These are phyloP conservation scores for Picathartes gymnocephalus DNA, from an alignment of 2,113 vertebrate species.

Conservation along the genomic window DNA sequence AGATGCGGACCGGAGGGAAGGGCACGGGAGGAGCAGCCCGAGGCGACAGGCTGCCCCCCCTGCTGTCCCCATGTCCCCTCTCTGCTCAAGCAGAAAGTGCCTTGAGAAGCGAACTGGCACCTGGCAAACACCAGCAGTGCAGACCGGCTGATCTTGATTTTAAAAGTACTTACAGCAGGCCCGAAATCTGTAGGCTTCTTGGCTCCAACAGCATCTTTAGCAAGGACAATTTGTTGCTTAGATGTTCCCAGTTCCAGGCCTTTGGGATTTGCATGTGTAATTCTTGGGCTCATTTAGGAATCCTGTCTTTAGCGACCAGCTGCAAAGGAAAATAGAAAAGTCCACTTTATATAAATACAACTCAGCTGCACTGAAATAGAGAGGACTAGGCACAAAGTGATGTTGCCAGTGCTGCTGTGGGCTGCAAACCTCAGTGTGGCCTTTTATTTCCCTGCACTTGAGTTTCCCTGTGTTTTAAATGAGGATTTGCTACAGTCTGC, in stretches of 20 bases:
- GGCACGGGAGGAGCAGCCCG: background rate
- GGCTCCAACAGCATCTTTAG: background rate
- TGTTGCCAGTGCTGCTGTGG: background rate
- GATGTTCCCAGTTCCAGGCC: slow-evolving; percentile 19
- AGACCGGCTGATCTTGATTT: background rate
- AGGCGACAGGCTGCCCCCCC: background rate
- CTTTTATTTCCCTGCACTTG: background rate
- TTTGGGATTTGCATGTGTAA: slow-evolving; percentile 39
- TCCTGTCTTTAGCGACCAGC: background rate
- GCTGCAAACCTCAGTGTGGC: background rate
- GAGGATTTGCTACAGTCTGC: background rate
- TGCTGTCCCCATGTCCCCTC: background rate
- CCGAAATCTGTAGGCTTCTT: background rate
- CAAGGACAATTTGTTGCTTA: slow-evolving; percentile 54
- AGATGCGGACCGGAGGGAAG: background rate
- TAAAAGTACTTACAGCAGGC: slow-evolving; percentile 1
- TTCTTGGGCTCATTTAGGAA: slow-evolving; percentile 27
- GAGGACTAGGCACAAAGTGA: background rate
- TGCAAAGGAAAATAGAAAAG: background rate
- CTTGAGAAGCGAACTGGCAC: background rate
- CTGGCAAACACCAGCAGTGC: background rate
- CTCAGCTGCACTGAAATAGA: background rate
- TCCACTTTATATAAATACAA: background rate
- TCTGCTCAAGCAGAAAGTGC: background rate
- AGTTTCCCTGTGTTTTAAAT: background rate